Evolutionary conservation across 2,888 invertebrate genomes (phyloP).

Genomic region (Ferdinandea cuprea): DNA sequence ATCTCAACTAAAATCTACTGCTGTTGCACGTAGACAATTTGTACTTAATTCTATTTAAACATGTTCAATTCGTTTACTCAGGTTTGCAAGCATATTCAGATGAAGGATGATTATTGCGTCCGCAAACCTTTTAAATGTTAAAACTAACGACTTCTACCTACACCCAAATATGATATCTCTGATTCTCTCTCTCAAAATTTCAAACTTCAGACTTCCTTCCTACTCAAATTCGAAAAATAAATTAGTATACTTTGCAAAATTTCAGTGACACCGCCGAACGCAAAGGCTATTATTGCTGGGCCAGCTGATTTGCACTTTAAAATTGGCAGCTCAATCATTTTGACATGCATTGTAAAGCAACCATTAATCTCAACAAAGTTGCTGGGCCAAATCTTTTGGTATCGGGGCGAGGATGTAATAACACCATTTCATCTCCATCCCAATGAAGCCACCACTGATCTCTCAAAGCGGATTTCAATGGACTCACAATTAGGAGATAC

Average conservation of each 20-base stretch:
- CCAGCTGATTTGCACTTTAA: conserved; percentile 89
- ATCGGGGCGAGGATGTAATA: conserved; percentile 84
- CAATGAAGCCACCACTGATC: conserved; percentile 79
- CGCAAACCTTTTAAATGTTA: too few relatives aligned
- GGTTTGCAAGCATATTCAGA: too few relatives aligned
- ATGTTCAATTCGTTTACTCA: too few relatives aligned
- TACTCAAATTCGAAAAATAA: background rate
- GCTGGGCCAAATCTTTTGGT: conserved; percentile 89
- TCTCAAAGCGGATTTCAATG: conserved; percentile 81
- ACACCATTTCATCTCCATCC: conserved; percentile 78
- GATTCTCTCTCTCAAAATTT: too few relatives aligned
- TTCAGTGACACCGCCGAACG: conserved; percentile 84
- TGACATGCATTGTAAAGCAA: conserved; percentile 89
- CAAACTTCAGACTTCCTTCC: too few relatives aligned
- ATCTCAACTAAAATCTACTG: too few relatives aligned
- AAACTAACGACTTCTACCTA: too few relatives aligned
- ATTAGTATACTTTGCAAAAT: conserved; percentile 32
- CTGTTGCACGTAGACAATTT: too few relatives aligned
- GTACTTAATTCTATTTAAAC: too few relatives aligned
- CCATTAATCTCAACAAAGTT: conserved; percentile 85
- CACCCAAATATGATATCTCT: too few relatives aligned
- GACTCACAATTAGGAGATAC: conserved; percentile 85
- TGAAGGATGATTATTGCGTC: too few relatives aligned
- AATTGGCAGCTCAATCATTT: conserved; percentile 88
- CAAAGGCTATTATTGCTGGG: conserved; percentile 87